Base-by-base conservation (phyloP, 2,113 vertebrate genomes). In the Oceanodroma tethys region DNA sequence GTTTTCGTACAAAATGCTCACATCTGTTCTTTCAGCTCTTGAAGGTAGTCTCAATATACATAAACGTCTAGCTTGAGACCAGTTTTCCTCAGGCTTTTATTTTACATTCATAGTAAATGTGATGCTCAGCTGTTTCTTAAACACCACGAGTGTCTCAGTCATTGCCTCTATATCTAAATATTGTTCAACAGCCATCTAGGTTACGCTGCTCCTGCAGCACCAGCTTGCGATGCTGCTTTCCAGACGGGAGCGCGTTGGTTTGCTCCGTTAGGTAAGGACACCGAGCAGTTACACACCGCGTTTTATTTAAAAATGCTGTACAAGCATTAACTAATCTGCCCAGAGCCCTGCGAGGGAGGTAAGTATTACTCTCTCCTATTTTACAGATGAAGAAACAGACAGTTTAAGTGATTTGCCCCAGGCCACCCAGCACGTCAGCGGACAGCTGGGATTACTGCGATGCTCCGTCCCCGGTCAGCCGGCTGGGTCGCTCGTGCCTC, bases 181-280 rank as follows among this genome's bases (percentile, higher is more conserved):
- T 3, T 38, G 65, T 9, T 92, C 83, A 81, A 58, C 43, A 79
- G 55, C 76, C 80, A 81, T 4, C 52, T 2, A 83, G 22, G 52
- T 29, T 32, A 30, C 0, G 0, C 27, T 58, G 79, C n/a, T 81
- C 9, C 82, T 34, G 58, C 23, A 86, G 80, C 72, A 68, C 10
- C 79, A 81, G 50, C 8, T 32, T 20, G 25, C 0, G 5, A 21
- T 29, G 72, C 67, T 13, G 25, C 86, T 43, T 34, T 43, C 90
- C 0, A 0, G 68, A 16, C 0, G 0, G 32, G n/a, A 36, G 14
- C 5, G 0, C 0, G 0, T 3, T 10, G 67, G 11, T n/a, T 59
- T 18, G 34, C 76, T 58, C 66, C 0, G 0, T 32, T 21, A 42
- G 43, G n/a, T 43, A 32, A 85, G n/a, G 62, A 91, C 70, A 45